These are phyloP conservation scores for Ophioninae sp. DNA, from an alignment of 2,888 invertebrate species.

Conservation along the genomic window DNA sequence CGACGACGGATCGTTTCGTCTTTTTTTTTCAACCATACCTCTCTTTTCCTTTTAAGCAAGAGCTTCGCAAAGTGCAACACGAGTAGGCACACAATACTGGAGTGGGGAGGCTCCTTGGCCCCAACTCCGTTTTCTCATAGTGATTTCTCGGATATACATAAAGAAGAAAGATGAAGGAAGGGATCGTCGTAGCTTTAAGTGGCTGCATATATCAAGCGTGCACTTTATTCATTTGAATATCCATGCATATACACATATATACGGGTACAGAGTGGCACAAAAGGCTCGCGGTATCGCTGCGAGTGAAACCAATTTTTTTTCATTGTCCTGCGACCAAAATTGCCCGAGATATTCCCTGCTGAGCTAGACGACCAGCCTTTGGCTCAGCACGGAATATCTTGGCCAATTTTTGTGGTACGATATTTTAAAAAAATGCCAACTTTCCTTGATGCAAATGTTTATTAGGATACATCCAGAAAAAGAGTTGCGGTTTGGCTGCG, in stretches of 20 bases:
- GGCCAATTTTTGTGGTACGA: no score
- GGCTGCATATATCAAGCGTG: neutral
- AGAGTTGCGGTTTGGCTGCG: no score
- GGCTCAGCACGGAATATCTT: no score
- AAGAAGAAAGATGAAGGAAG: constrained; percentile 26
- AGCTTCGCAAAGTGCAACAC: constrained; percentile 33
- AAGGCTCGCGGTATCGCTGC: neutral
- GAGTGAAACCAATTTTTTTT: neutral
- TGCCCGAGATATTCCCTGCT: no score
- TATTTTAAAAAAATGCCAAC: no score
- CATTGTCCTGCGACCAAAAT: no score
- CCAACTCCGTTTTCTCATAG: neutral
- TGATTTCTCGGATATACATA: constrained; percentile 2
- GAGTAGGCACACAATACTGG: neutral
- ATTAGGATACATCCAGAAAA: no score
- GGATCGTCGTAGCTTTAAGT: constrained; percentile 1
- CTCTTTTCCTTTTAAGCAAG: neutral
- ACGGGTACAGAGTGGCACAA: neutral
- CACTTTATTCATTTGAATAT: neutral
- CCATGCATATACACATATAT: neutral
- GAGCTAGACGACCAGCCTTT: neutral
- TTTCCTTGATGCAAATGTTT: no score
- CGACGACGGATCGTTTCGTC: constrained; percentile 35
- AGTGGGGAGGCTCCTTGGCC: constrained; percentile 6
- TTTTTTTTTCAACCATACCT: neutral